These are phyloP conservation scores for Lapara coniferarum DNA, from an alignment of 2,888 invertebrate genomes.

Conservation along the genomic window DNA sequence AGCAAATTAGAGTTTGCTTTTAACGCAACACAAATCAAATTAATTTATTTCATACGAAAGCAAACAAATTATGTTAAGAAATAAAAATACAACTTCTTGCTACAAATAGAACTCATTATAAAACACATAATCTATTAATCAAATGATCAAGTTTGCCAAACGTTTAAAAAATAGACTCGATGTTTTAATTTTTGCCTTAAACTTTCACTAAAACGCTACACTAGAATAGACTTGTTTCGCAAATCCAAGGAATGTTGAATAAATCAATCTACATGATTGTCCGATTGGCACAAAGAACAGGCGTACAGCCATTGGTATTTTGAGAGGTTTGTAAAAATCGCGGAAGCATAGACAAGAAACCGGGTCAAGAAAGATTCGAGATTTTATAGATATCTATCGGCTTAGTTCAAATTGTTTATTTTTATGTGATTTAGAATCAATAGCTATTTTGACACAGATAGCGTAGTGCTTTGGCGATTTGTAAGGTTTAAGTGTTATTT, in stretches of 20 bases:
- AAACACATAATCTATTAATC: no score
- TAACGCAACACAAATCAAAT: no score
- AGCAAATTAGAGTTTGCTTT: not conserved
- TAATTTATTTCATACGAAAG: no score
- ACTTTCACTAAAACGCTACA: not conserved
- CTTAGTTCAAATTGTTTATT: slow-evolving; percentile 6
- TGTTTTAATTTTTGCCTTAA: not conserved
- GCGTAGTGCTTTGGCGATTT: not conserved
- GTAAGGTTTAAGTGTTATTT: not conserved
- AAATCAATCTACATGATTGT: slow-evolving; percentile 15
- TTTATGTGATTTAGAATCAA: slow-evolving; percentile 11
- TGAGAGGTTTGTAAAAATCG: slow-evolving; percentile 12
- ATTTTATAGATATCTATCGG: not conserved
- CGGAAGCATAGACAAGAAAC: not conserved
- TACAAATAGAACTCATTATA: no score
- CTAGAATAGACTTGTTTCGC: slow-evolving; percentile 3
- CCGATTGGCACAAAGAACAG: slow-evolving; percentile 14
- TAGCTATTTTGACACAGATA: slow-evolving; percentile 9
- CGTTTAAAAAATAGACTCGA: not conserved
- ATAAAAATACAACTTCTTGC: no score
- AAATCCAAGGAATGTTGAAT: slow-evolving; percentile 15
- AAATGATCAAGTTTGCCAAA: no score
- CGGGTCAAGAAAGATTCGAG: not conserved
- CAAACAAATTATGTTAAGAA: no score
- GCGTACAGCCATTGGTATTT: slow-evolving; percentile 16